Conservation (phyloP, 2,113 vertebrate genomes). For the Coryphaenoides rupestris region DNA sequence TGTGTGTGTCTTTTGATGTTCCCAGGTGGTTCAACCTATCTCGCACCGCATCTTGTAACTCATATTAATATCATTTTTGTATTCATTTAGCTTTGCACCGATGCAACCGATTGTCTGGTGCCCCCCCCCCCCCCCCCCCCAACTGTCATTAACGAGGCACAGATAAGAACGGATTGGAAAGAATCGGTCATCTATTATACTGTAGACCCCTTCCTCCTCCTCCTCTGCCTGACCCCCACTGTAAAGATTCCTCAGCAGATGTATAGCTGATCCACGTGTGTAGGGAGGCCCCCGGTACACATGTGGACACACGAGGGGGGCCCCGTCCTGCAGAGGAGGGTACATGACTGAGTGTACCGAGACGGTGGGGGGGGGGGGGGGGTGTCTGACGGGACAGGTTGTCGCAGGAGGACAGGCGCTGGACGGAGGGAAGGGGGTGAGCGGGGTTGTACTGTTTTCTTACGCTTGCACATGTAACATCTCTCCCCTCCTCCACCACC, state of each 20-base stretch:
- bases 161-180: no score
- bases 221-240: constrained; percentile 13
- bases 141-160: neutral
- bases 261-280: constrained; percentile 6
- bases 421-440: no score
- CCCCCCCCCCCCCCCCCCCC: no score
- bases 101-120: no score
- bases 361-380: no score
- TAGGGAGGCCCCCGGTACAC: constrained; percentile 23
- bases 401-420: constrained; percentile 38
- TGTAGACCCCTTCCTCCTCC: constrained; percentile 27
- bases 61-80: neutral
- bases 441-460: no score
- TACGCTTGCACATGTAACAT: no score
- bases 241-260: constrained; percentile 29
- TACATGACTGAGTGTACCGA: constrained; percentile 36
- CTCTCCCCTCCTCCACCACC: no score
- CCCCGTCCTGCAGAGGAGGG: constrained; percentile 44
- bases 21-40: neutral
- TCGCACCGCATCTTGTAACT: neutral
- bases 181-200: constrained; percentile 23
- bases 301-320: constrained; percentile 37
- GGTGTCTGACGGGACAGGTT: constrained; percentile 50
- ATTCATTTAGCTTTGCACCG: no score
- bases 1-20: constrained; percentile 6